phyloP scores from a whole-genome alignment of 35 echinoderm and acorn worm species.

The Eucidaris tribuloides region DNA sequence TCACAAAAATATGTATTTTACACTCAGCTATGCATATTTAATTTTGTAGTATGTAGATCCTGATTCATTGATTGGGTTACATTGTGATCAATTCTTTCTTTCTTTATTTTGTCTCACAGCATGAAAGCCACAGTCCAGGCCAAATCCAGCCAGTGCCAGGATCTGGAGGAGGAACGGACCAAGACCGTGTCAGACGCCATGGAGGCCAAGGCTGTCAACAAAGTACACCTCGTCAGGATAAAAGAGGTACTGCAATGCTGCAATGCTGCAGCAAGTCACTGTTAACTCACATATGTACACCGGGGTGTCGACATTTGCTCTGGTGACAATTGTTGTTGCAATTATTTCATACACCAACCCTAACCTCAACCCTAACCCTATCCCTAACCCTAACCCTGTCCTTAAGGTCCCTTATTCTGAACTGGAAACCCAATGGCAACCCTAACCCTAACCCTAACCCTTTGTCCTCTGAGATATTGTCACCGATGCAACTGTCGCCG shows the following conservation, averaged over 20 bases:
- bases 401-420: not conserved
- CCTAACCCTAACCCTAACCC: no score
- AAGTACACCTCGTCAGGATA: conserved; percentile 26
- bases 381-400: not conserved
- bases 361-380: not conserved
- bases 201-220: conserved; percentile 35
- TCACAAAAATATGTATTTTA: no score
- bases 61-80: not conserved
- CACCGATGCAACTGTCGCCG: no score
- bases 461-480: no score
- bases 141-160: not conserved
- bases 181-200: not conserved
- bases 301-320: not conserved
- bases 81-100: not conserved
- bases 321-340: not conserved
- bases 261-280: not conserved
- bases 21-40: not conserved
- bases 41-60: not conserved
- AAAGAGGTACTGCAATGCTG: conserved; percentile 20
- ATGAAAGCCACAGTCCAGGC: not conserved
- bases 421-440: not conserved
- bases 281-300: not conserved
- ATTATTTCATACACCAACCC: not conserved
- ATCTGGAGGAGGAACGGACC: conserved; percentile 44
- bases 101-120: not conserved